These are phyloP conservation scores for Pituophis catenifer DNA, from an alignment of 2,113 vertebrate genomes.

Conservation along the genomic window DNA sequence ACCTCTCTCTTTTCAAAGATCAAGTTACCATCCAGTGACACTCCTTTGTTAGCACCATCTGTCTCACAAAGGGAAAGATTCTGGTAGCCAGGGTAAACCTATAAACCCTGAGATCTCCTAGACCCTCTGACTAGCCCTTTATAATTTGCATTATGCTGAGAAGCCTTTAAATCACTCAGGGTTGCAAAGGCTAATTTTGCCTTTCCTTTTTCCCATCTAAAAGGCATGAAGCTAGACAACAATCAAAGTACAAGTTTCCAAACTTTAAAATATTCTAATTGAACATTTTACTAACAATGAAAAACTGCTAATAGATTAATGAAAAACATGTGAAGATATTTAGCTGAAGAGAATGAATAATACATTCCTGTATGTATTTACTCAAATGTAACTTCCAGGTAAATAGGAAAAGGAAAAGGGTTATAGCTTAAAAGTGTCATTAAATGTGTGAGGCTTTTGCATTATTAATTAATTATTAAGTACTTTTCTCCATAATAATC, in stretches of 20 bases:
- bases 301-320: not conserved
- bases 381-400: not conserved
- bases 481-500: not conserved
- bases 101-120: slow-evolving; percentile 9
- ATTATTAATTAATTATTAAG: not conserved
- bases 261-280: not conserved
- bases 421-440: not conserved
- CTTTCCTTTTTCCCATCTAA: not conserved
- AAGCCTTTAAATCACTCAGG: slow-evolving; percentile 19
- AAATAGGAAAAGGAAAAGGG: not conserved
- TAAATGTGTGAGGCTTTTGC: not conserved
- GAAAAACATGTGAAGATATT: not conserved
- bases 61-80: slow-evolving; percentile 42
- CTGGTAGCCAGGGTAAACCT: slow-evolving; percentile 21
- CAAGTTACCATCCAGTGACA: slow-evolving; percentile 57
- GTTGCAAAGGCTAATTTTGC: slow-evolving; percentile 12
- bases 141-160: slow-evolving; percentile 19
- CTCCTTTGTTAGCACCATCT: slow-evolving; percentile 58
- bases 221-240: slow-evolving; percentile 27
- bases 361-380: not conserved
- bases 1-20: slow-evolving; percentile 55
- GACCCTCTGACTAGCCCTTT: slow-evolving; percentile 23
- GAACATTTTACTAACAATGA: slow-evolving; percentile 13
- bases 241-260: slow-evolving; percentile 15
- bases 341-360: not conserved